phyloP scores from a whole-genome alignment of 1,140 invertebrate genomes.

The Gyrodactylus bullatarudis region DNA sequence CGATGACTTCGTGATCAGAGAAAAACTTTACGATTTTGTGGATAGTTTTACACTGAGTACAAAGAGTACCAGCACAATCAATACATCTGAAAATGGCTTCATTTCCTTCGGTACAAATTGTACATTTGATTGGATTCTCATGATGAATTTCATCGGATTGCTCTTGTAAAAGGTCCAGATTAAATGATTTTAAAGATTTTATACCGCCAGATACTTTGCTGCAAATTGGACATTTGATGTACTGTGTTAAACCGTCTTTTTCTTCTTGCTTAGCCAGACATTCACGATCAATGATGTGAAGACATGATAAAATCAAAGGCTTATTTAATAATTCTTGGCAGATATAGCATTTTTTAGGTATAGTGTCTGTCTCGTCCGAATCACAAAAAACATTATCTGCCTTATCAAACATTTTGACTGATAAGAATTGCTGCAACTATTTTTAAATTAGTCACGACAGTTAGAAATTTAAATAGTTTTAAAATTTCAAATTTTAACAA shows the following conservation, averaged over 20 bases:
- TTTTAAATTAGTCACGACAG: neutral
- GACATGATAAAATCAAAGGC: neutral
- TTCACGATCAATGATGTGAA: slow-evolving; percentile 1
- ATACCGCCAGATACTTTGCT: neutral
- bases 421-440: neutral
- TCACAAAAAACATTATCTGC: neutral
- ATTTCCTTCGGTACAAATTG: neutral
- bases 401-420: neutral
- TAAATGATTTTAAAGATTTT: neutral
- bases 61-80: slow-evolving; percentile 3
- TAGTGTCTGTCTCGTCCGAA: neutral
- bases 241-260: neutral
- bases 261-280: slow-evolving; percentile 1
- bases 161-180: neutral
- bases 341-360: neutral
- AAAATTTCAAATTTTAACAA: no score
- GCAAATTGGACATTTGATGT: neutral
- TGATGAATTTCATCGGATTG: neutral
- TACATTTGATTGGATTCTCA: neutral
- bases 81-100: neutral
- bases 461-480: no score
- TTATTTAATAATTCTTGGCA: neutral
- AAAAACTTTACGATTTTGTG: slow-evolving; percentile 5
- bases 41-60: neutral
- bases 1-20: neutral